Evolutionary conservation across 2,888 invertebrate genomes (phyloP), one percentile per base, ranked within the genome.

Genomic region (Tenthredo amoena): DNA sequence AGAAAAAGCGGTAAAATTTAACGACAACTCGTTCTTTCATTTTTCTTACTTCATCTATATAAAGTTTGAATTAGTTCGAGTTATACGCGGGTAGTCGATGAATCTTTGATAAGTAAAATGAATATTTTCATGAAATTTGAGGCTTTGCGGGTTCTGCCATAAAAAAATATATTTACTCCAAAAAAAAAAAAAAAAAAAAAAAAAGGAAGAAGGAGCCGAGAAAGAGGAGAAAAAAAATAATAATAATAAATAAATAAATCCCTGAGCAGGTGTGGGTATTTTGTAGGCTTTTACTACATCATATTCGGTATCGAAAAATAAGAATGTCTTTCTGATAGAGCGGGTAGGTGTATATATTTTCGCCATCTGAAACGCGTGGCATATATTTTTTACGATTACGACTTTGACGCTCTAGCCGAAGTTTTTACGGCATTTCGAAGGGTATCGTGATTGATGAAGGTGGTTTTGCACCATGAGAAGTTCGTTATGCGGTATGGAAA

Each of bases 361-460:
- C 26, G 26, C 62, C 62, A 62, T 62, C 62, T 26, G 9, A 21
- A 62, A 62, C 62, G 12, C 9, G 26, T 10, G 3, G 26, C 1
- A 21, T 68, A 34, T 68, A 40, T 43, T 43, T 26, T 74, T 74
- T 74, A 74, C 74, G 74, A 74, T 74, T 74, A 74, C 21, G 74
- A 74, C 40, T 74, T 74, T 43, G 26, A 43, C 43, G 43, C 74
- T 68, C 31, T 74, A 40, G 74, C 74, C 74, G 12, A 9, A 9
- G 1, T 74, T 74, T 74, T 43, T 74, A 74, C 40, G 74, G 43
- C 26, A 43, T 43, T 43, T 40, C n/a, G 12, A 43, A 43, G 40
- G 21, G 43, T 47, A 47, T 74, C 40, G 21, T 34, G 74, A 74
- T 74, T 43, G 74, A 74, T 43, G 74, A 43, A 74, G 15, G 74